phyloP scores from a whole-genome alignment of 2,797 vertebrate species.

The Falco rusticolus region DNA sequence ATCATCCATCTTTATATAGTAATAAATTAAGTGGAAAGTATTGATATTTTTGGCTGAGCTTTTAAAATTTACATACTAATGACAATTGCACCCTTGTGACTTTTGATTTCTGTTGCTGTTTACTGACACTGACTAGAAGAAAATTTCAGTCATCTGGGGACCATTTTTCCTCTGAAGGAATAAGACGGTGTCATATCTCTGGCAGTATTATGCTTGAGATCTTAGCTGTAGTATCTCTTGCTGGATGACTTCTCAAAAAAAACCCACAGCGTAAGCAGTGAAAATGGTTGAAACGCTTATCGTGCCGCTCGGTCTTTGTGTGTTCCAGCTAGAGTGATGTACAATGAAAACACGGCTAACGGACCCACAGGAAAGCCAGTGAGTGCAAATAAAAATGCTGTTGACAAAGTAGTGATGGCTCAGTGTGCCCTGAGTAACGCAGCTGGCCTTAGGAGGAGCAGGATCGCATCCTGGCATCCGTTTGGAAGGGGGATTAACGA shows the following conservation, averaged over 20 bases:
- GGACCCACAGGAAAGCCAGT: background rate
- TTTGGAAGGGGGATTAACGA: background rate
- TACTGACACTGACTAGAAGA: slow-evolving; percentile 55
- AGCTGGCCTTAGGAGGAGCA: background rate
- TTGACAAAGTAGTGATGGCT: background rate
- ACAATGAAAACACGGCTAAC: background rate
- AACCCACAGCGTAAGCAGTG: background rate
- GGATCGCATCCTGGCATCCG: background rate
- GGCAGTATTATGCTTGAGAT: background rate
- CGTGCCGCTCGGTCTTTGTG: accelerated
- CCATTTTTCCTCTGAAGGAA: slow-evolving; percentile 27
- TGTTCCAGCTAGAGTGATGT: background rate
- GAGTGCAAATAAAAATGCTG: background rate
- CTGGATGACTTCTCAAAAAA: background rate
- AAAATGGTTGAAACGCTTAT: background rate
- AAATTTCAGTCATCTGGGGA: slow-evolving; percentile 35
- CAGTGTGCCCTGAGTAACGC: background rate
- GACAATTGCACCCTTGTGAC: slow-evolving; percentile 85
- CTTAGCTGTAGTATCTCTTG: background rate
- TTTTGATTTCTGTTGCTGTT: slow-evolving; percentile 73
- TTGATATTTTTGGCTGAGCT: slow-evolving; percentile 88
- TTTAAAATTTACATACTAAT: slow-evolving; percentile 96
- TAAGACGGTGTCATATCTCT: background rate
- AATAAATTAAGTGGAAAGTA: slow-evolving; percentile 97
- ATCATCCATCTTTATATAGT: slow-evolving; percentile 95